Conservation (phyloP, 2,888 invertebrate genomes). For the Diabrotica balteata region DNA sequence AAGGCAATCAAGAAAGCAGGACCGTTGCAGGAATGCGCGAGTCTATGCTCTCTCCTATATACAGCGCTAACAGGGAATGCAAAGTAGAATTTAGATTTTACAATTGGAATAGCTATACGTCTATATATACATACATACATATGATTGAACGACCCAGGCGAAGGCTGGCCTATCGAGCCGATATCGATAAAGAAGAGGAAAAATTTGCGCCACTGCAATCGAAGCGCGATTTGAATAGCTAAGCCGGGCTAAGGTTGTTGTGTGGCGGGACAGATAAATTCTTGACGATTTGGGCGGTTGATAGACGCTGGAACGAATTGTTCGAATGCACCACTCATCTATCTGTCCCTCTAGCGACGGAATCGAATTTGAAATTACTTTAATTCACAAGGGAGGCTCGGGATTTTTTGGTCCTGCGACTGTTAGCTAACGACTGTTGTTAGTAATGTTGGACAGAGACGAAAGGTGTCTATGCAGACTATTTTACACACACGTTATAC, state of each 20-base stretch:
- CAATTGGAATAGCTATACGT: constrained; percentile 61
- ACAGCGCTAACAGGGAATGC: constrained; percentile 57
- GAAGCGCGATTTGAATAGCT: constrained; percentile 63
- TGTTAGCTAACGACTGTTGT: constrained; percentile 59
- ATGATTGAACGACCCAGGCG: constrained; percentile 55
- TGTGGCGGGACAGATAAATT: constrained; percentile 57
- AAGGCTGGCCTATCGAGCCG: constrained; percentile 41
- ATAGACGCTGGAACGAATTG: constrained; percentile 56
- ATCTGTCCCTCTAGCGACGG: constrained; percentile 61
- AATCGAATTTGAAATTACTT: constrained; percentile 64
- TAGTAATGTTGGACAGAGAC: constrained; percentile 47
- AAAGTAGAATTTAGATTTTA: constrained; percentile 61
- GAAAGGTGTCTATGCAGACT: constrained; percentile 20
- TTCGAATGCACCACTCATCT: constrained; percentile 61
- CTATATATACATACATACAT: constrained; percentile 51
- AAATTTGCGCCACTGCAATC: constrained; percentile 59
- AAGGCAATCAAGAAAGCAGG: constrained; percentile 23
- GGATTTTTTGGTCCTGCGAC: constrained; percentile 59
- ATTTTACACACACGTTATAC: too few relatives aligned
- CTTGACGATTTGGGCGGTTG: constrained; percentile 52
- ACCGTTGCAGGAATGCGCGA: constrained; percentile 22
- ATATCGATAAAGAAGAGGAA: constrained; percentile 50
- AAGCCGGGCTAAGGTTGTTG: constrained; percentile 61
- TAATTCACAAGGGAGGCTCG: constrained; percentile 62
- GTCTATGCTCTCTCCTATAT: constrained; percentile 27